Evolutionary conservation across 2,797 vertebrate species (phyloP).

Genomic region (Pangasius larnaudii): DNA sequence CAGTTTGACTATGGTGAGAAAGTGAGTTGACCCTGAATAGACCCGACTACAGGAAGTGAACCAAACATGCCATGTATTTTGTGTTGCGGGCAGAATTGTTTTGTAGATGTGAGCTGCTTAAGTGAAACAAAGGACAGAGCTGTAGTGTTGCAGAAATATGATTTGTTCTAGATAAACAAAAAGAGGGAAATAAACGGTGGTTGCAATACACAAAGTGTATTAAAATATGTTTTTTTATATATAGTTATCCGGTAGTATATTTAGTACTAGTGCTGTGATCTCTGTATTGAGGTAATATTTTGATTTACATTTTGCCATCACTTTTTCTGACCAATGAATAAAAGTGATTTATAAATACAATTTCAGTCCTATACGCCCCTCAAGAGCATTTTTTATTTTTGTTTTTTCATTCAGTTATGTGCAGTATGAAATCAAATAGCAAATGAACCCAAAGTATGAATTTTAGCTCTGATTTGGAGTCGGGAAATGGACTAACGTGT

Average conservation of each 20-base stretch:
- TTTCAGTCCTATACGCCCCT: neutral
- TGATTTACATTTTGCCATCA: neutral
- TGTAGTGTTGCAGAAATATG: neutral
- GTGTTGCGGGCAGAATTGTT: neutral
- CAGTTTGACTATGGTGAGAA: neutral
- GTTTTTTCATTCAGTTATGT: neutral
- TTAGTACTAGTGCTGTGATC: neutral
- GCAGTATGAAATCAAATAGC: neutral
- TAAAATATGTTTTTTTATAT: neutral
- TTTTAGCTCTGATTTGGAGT: neutral
- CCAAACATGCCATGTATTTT: neutral
- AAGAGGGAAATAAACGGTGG: neutral
- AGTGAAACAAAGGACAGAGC: neutral
- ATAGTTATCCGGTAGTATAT: neutral
- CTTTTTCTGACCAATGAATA: neutral
- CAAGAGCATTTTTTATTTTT: neutral
- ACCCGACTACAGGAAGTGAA: neutral
- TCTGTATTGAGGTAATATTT: neutral
- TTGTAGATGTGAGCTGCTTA: neutral
- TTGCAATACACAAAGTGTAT: neutral
- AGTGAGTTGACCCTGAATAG: neutral
- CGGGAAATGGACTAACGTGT: neutral
- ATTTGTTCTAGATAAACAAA: slow-evolving; percentile 7
- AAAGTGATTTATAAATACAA: neutral
- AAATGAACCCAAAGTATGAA: neutral